Base-by-base conservation (phyloP, 2,888 invertebrate species). In the Pemphredon lugubris region DNA sequence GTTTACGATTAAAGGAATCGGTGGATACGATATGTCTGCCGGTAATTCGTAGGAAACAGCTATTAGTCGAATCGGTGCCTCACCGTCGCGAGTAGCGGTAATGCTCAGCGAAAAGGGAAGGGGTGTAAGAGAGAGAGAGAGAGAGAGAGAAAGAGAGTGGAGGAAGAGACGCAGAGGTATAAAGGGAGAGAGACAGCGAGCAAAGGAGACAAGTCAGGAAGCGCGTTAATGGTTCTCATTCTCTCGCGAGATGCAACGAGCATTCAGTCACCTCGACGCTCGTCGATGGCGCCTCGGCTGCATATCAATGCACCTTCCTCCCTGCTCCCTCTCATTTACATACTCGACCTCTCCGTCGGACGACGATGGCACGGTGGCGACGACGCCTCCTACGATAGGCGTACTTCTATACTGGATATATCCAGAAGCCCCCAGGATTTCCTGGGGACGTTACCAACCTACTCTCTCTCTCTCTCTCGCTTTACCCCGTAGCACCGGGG, bases 241-340 rank as follows among this genome's bases (percentile, higher is more conserved):
- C 76, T 78, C 73, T 55, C 59, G 73, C 70, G 73, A 75, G 75
- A 73, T 68, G 71, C 67, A 61, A 80, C 73, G 77, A 70, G 71
- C 75, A 83, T 82, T 83, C 83, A 82, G 83, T 83, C 83, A 83
- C 81, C 77, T 75, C 79, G 77, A 82, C 83, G 74, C 75, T 63
- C 78, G 77, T 84, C 81, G 78, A 82, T 81, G 83, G 65, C 78
- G 75, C 81, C 75, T 81, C 80, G 79, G 74, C 83, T 85, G 86
- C 83, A 86, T 86, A 84, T 87, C 83, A 87, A 86, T 85, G 83
- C 76, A 75, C 74, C 68, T 76, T 73, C 70, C 58, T 59, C 60
- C 68, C 48, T n/a, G 26, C 4, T 7, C 7, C 42, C 45, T 21
- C 53, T 76, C 79, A 86, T 86, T 87, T 84, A 76, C 86, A 84